Evolutionary conservation across 2,888 invertebrate genomes (phyloP), one percentile per base, ranked within the genome.

Genomic region (Drosophila robusta): DNA sequence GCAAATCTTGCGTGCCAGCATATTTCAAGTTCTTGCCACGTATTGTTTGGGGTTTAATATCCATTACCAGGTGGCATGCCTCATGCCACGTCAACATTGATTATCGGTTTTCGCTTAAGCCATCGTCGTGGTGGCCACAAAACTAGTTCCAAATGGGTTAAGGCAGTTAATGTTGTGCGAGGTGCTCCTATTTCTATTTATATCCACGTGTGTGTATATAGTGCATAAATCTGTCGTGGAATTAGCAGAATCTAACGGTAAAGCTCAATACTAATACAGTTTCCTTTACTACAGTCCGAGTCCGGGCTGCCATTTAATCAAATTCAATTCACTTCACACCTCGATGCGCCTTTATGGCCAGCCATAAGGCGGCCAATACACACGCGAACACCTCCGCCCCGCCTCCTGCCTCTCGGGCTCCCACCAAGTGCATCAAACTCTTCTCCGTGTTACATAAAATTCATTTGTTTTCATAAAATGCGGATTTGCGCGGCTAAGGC

Each of bases 391-490:
- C 36, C n/a, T 0, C 24, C 26, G 5, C 11, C 46, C 4, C 9
- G 3, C 8, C 26, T 11, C n/a, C n/a, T 7, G 14, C 6, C 1
- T 12, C 24, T 7, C 11, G 5, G 11, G 11, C 14, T 6, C 14
- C 14, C 8, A 29, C 9, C 29, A 38, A n/a, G 38, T 38, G 36
- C 29, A 12, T 29, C 14, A 11, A 54, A 54, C 52, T 42, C 52
- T 54, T 42, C 52, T 45, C 14, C 8, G 50, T 62, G 65, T 24
- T 55, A 49, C 78, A 84, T 74, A 80, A 89, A 77, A 84, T 80
- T 80, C 82, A 89, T 85, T 85, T 85, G 87, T 89, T 89, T 89
- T 77, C 85, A 87, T 85, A 87, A 84, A 84, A 84, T 47, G 61
- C 41, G 85, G 85, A 81, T 89, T 89, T 87, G 68, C 64, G 56